phyloP scores from a whole-genome alignment of 2,797 vertebrate genomes.

The Sibirionetta formosa region DNA sequence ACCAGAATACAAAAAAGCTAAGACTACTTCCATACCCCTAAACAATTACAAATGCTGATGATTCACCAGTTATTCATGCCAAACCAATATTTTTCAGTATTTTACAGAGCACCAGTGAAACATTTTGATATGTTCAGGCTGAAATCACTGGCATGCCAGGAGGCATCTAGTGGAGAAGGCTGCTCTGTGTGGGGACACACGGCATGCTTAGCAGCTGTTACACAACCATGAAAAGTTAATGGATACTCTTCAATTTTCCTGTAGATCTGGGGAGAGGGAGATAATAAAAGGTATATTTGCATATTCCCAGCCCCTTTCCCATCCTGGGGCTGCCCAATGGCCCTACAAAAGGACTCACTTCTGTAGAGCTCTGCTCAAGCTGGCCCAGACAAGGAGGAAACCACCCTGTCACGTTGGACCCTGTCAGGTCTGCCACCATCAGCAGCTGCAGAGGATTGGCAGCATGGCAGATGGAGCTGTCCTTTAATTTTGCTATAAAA shows the following conservation, averaged over 20 bases:
- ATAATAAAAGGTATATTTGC: background rate
- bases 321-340: fast-evolving
- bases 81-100: constrained; percentile 58
- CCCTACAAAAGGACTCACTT: background rate
- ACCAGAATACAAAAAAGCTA: constrained; percentile 62
- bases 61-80: constrained; percentile 65
- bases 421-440: fast-evolving
- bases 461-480: background rate
- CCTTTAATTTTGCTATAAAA: background rate
- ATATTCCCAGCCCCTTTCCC: background rate
- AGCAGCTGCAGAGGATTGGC: background rate
- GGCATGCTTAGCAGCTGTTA: background rate
- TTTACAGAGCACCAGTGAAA: constrained; percentile 47
- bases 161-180: background rate
- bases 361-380: background rate
- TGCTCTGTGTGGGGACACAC: background rate
- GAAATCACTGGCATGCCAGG: constrained; percentile 3
- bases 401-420: fast-evolving
- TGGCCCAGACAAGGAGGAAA: fast-evolving
- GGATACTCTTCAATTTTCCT: background rate
- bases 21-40: constrained; percentile 26
- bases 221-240: background rate
- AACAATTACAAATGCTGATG: constrained; percentile 22
- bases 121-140: constrained; percentile 36
- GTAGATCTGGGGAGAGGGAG: background rate